A percentile compares a stretch with the other conserved stretches of the same genome.
phyloP scores from a whole-genome alignment of 2,888 invertebrate species.

The Patella pellucida region DNA sequence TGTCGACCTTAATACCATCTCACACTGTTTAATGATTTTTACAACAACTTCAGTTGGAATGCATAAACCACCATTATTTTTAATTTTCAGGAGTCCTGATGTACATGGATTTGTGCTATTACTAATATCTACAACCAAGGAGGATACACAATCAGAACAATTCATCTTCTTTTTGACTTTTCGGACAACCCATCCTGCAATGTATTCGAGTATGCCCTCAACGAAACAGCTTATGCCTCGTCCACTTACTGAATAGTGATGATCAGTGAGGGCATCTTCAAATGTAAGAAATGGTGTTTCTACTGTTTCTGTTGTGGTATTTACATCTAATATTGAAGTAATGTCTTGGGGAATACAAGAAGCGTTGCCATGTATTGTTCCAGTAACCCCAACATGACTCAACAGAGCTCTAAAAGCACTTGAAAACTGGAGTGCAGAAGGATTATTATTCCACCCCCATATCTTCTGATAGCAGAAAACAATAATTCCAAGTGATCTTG shows the following conservation, averaged over 20 bases:
- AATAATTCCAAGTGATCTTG: slow-evolving; percentile 19
- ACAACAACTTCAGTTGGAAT: neutral
- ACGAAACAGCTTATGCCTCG: neutral
- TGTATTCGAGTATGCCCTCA: neutral
- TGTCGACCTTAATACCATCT: neutral
- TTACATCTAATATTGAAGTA: neutral
- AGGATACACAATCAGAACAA: neutral
- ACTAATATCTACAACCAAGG: neutral
- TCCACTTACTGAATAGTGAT: neutral
- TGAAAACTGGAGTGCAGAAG: slow-evolving; percentile 10
- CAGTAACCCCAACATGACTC: slow-evolving; percentile 13
- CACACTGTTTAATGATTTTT: neutral
- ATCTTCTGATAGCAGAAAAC: slow-evolving; percentile 13
- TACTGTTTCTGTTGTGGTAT: neutral
- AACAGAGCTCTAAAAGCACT: slow-evolving; percentile 13
- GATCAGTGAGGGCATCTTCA: neutral
- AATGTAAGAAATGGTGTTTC: neutral
- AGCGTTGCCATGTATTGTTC: neutral
- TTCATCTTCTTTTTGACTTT: neutral
- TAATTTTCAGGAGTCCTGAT: neutral
- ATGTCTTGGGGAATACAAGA: neutral
- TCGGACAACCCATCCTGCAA: neutral
- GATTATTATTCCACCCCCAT: slow-evolving; percentile 18
- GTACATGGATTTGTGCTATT: neutral
- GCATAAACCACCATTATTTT: neutral